A percentile compares a stretch with the other conserved stretches of the same genome.
phyloP scores from a whole-genome alignment of 2,888 invertebrate species.

The Caenorhabditis macrosperma region DNA sequence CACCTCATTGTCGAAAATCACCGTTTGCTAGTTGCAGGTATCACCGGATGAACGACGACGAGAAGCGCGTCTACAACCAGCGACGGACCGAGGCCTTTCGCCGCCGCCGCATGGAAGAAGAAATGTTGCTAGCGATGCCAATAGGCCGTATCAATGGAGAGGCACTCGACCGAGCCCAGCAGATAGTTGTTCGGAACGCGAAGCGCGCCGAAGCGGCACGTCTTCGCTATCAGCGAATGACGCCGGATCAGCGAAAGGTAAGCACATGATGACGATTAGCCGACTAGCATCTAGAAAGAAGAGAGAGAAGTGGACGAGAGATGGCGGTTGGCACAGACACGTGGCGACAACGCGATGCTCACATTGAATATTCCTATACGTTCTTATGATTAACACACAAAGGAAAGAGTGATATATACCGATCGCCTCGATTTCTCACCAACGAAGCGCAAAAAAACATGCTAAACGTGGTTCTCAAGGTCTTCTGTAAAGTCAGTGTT shows the following conservation, averaged over 20 bases:
- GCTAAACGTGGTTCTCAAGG: too few relatives aligned
- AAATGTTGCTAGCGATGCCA: slow-evolving; percentile 78
- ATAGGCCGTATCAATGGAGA: slow-evolving; percentile 79
- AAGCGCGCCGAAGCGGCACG: slow-evolving; percentile 78
- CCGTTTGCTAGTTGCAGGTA: slow-evolving; percentile 62
- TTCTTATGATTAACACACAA: too few relatives aligned
- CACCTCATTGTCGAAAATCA: too few relatives aligned
- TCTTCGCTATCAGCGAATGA: slow-evolving; percentile 78
- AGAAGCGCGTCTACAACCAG: slow-evolving; percentile 78
- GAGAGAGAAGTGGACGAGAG: too few relatives aligned
- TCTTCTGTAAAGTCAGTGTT: too few relatives aligned
- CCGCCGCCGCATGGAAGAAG: slow-evolving; percentile 78
- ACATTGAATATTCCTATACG: too few relatives aligned
- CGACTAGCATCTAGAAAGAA: slow-evolving; percentile 1
- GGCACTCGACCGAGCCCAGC: slow-evolving; percentile 78
- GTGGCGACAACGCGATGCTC: too few relatives aligned
- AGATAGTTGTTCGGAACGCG: slow-evolving; percentile 78
- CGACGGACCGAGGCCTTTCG: slow-evolving; percentile 78
- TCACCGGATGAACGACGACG: slow-evolving; percentile 74
- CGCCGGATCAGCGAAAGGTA: slow-evolving; percentile 78
- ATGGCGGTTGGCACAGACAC: too few relatives aligned
- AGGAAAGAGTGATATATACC: too few relatives aligned
- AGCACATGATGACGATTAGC: background rate
- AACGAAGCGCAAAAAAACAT: too few relatives aligned
- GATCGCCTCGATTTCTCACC: too few relatives aligned